phyloP scores from a whole-genome alignment of 2,113 vertebrate genomes.

The Notarius lentiginosus region DNA sequence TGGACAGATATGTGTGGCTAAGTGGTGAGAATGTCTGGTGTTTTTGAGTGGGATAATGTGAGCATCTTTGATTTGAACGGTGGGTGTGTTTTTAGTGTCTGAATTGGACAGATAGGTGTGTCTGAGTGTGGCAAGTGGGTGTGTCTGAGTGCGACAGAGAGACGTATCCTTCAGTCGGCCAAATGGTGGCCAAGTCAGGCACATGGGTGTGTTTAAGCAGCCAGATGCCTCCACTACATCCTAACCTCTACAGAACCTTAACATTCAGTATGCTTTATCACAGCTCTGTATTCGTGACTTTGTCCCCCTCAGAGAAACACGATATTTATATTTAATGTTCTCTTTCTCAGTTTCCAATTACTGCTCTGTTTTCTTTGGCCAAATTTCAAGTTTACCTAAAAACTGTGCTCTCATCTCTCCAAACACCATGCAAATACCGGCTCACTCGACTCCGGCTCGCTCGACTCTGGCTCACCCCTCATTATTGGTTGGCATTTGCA shows the following conservation, averaged over 20 bases:
- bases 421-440: slow-evolving; percentile 20
- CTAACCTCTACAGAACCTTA: not conserved
- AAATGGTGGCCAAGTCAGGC: not conserved
- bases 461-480: not conserved
- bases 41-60: not conserved
- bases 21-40: not conserved
- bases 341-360: not conserved
- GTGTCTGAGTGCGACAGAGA: not conserved
- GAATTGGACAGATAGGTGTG: not conserved
- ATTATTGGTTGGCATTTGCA: slow-evolving; percentile 41
- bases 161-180: not conserved
- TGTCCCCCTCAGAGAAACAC: not conserved
- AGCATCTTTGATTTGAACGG: not conserved
- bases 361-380: not conserved
- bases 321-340: not conserved
- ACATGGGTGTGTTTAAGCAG: not conserved
- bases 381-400: not conserved
- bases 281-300: not conserved
- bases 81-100: not conserved
- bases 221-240: not conserved
- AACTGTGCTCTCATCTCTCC: not conserved
- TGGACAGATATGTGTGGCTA: not conserved
- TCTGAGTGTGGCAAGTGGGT: not conserved
- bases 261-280: not conserved
- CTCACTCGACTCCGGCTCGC: not conserved